These are phyloP conservation scores for Chymomyza procnemis DNA, from an alignment of 2,888 invertebrate genomes.

Conservation along the genomic window DNA sequence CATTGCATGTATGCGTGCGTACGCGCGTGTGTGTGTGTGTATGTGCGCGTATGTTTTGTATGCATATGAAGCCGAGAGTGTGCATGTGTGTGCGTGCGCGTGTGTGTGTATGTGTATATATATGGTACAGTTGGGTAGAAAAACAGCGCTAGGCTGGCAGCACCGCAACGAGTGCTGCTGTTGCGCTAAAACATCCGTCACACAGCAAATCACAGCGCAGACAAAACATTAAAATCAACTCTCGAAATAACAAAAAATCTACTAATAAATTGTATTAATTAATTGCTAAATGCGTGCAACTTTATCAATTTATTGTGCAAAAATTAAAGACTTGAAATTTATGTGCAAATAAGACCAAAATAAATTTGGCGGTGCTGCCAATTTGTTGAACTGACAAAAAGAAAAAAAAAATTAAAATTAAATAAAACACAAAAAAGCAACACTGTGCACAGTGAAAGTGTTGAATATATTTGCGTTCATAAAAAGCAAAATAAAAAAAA, in stretches of 20 bases:
- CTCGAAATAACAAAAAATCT: slow-evolving; percentile 44
- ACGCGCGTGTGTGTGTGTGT: slow-evolving; percentile 20
- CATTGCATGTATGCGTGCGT: not conserved
- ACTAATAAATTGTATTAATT: not conserved
- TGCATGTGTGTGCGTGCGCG: not conserved
- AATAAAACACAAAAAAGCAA: too few relatives aligned
- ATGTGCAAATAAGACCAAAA: slow-evolving; percentile 18
- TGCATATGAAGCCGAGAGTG: too few relatives aligned
- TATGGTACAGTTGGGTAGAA: slow-evolving; percentile 69
- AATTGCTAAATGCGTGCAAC: not conserved
- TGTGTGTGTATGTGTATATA: slow-evolving; percentile 52
- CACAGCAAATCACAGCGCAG: slow-evolving; percentile 18
- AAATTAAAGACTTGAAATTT: not conserved
- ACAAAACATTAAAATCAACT: slow-evolving; percentile 14
- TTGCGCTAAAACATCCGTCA: not conserved
- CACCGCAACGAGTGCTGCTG: slow-evolving; percentile 40
- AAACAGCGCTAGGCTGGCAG: slow-evolving; percentile 57
- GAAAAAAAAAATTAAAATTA: too few relatives aligned
- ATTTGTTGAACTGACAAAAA: not conserved
- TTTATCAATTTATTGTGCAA: not conserved
- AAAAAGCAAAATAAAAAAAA: not conserved
- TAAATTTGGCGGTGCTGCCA: slow-evolving; percentile 4
- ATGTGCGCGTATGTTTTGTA: too few relatives aligned
- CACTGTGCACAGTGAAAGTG: slow-evolving; percentile 16
- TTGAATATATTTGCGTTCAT: not conserved